Evolutionary conservation across 2,113 vertebrate genomes (phyloP).

Genomic region (Pelvicachromis taeniatus): DNA sequence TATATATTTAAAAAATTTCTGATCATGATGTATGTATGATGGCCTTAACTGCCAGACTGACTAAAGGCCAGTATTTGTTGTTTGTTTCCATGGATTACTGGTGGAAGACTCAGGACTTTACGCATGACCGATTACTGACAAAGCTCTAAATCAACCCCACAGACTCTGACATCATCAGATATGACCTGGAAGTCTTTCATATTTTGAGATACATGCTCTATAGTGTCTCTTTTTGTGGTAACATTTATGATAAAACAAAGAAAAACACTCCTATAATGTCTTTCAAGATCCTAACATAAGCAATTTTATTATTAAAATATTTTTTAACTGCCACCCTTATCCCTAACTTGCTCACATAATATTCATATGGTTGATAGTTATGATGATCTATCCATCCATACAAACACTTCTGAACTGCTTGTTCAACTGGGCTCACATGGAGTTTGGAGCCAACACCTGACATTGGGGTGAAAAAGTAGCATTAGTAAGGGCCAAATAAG

Average conservation of each 20-base stretch:
- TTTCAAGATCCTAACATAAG: neutral
- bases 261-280: neutral
- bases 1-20: neutral
- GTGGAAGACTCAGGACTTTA: slow-evolving; percentile 11
- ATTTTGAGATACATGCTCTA: neutral
- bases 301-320: neutral
- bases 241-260: neutral
- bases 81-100: slow-evolving; percentile 21
- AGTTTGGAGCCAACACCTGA: neutral
- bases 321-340: neutral
- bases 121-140: slow-evolving; percentile 23
- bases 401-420: neutral
- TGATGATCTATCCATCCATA: neutral
- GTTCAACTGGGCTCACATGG: neutral
- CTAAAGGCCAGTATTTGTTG: neutral
- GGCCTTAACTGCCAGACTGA: neutral
- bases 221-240: neutral
- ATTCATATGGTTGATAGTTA: neutral
- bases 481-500: neutral
- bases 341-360: neutral
- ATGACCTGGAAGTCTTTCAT: neutral
- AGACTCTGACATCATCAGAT: neutral
- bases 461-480: neutral
- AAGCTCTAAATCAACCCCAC: slow-evolving; percentile 31
- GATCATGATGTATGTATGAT: neutral